Evolutionary conservation across 2,888 invertebrate species (phyloP).

Genomic region (Acleris cristana): DNA sequence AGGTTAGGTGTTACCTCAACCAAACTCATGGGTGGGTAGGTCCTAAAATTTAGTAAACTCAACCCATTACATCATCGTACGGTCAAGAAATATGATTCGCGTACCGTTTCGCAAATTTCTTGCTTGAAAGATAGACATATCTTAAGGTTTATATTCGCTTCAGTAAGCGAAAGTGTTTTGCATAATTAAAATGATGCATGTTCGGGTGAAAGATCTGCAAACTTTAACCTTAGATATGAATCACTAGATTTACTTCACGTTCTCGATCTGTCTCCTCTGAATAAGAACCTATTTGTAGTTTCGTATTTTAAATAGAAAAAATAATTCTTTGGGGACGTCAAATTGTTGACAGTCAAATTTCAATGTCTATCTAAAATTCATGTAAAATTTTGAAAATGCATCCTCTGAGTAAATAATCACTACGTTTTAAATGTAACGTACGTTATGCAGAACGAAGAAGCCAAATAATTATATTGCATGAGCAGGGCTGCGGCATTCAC

Average conservation of each 20-base stretch:
- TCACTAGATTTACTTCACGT: background rate
- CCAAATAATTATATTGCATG: background rate
- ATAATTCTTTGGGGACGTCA: background rate
- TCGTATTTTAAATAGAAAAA: slow-evolving; percentile 1
- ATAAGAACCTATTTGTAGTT: background rate
- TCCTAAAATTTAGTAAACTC: no score
- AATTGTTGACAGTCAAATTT: background rate
- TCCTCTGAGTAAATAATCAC: no score
- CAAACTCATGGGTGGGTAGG: no score
- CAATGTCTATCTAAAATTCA: background rate
- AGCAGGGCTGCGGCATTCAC: background rate
- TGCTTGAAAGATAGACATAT: background rate
- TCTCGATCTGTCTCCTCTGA: background rate
- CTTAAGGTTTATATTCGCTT: background rate
- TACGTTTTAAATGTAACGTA: no score
- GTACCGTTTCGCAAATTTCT: background rate
- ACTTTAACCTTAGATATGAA: background rate
- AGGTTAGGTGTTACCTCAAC: no score
- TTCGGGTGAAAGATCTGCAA: background rate
- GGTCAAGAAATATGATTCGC: background rate
- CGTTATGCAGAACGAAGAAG: background rate
- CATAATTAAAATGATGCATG: background rate
- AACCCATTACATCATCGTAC: no score
- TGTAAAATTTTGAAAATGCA: no score
- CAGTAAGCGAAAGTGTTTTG: background rate